Conservation (phyloP, 2,113 vertebrate genomes). For the Psittacus erithacus region DNA sequence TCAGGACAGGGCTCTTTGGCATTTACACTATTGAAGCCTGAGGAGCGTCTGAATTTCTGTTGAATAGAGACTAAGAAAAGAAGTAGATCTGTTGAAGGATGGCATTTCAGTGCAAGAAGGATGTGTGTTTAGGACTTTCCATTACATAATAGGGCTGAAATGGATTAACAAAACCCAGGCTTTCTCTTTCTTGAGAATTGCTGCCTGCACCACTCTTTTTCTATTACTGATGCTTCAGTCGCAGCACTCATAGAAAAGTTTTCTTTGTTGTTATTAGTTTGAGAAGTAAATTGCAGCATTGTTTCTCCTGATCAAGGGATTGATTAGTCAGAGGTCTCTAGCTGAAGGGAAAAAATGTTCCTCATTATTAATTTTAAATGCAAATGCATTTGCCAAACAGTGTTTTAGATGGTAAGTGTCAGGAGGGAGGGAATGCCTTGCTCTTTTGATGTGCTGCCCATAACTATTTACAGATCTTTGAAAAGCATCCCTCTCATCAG, state of each 20-base stretch:
- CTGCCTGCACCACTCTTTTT: constrained; percentile 63
- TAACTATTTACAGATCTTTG: constrained; percentile 5
- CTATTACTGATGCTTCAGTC: constrained; percentile 72
- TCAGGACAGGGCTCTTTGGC: constrained; percentile 46
- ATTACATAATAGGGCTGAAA: constrained; percentile 68
- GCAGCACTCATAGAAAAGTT: constrained; percentile 64
- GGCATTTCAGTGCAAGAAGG: constrained; percentile 51
- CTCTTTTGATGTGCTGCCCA: constrained; percentile 37
- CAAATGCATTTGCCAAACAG: constrained; percentile 45
- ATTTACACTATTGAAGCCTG: constrained; percentile 52
- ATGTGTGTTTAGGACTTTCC: constrained; percentile 66
- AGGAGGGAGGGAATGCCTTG: not conserved
- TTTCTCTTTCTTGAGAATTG: constrained; percentile 73
- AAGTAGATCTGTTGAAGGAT: constrained; percentile 55
- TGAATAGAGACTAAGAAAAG: constrained; percentile 72
- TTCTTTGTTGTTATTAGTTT: constrained; percentile 62
- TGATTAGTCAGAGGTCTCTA: constrained; percentile 68
- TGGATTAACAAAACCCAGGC: constrained; percentile 70
- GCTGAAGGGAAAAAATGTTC: constrained; percentile 51
- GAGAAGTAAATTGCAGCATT: constrained; percentile 64
- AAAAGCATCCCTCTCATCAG: not conserved
- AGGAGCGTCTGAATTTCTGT: constrained; percentile 47
- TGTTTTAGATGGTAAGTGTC: not conserved
- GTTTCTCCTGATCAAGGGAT: constrained; percentile 62
- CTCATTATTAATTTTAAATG: constrained; percentile 67